A percentile compares a stretch with the other conserved stretches of the same genome.
Conservation (phyloP, 1,140 invertebrate genomes). For the Globodera ellingtonae region DNA sequence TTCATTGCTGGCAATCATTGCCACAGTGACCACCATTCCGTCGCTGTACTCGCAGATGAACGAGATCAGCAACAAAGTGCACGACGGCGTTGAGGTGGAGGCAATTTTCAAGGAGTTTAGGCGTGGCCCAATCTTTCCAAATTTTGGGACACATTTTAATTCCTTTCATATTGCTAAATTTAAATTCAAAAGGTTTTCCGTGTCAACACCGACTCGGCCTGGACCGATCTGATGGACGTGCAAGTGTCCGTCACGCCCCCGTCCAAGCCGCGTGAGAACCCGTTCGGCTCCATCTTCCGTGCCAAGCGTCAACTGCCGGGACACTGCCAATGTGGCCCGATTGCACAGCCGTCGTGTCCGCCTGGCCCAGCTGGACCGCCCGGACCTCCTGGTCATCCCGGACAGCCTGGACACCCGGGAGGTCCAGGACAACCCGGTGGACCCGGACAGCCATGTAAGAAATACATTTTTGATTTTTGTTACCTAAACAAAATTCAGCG, state of each 20-base stretch:
- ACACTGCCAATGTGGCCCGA: slow-evolving; percentile 38
- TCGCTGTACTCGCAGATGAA: slow-evolving; percentile 38
- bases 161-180: background rate
- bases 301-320: slow-evolving; percentile 33
- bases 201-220: slow-evolving; percentile 49
- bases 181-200: slow-evolving; percentile 29
- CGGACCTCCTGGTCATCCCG: slow-evolving; percentile 56
- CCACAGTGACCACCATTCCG: slow-evolving; percentile 33
- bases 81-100: slow-evolving; percentile 31
- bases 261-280: slow-evolving; percentile 46
- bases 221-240: slow-evolving; percentile 54
- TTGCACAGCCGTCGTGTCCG: slow-evolving; percentile 2
- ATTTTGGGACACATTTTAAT: no score
- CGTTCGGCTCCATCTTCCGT: slow-evolving; percentile 54
- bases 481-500: background rate
- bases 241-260: slow-evolving; percentile 50
- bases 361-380: slow-evolving; percentile 4
- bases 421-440: slow-evolving; percentile 52
- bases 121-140: no score
- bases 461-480: slow-evolving; percentile 37
- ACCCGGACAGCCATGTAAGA: slow-evolving; percentile 50
- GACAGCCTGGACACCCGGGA: slow-evolving; percentile 53
- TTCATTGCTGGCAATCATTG: slow-evolving; percentile 41
- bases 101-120: background rate
- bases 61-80: slow-evolving; percentile 38